Base-by-base conservation (phyloP, 2,888 invertebrate genomes). In the Sarcophaga variegata region DNA sequence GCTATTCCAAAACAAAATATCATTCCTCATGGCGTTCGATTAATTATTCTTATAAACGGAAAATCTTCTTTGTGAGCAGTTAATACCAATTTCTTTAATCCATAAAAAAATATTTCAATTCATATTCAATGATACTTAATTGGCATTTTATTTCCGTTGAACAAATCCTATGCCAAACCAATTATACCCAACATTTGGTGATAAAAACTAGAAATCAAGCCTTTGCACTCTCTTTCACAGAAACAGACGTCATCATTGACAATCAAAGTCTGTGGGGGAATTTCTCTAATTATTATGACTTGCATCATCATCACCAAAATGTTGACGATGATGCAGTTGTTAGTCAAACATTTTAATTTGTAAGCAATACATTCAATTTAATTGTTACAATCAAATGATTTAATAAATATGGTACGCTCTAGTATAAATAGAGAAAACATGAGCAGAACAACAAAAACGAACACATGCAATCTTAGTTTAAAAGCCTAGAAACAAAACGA, bases 351-450 rank as follows among this genome's bases (percentile, higher is more conserved):
- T 67, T 63, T 75, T n/a, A 62, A 69, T 62, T 54, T 81, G 22
- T 17, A 62, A 75, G 20, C 62, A 62, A 20, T 67, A 12, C n/a
- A 37, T 37, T 72, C 66, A 83, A 71, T 83, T 77, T 49, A 83
- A 72, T 72, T 82, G 70, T 71, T 72, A 22, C 71, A 78, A 78
- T 72, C 27, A 67, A 66, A n/a, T 83, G 37, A 77, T 72, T 66
- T 60, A 72, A 47, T 63, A 72, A 77, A 72, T 37, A 60, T 67
- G 17, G 3, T 67, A 8, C 37, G 10, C 2, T 37, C 37, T 37
- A 37, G 11, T 22, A 54, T 54, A 5, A 14, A 37, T 10, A 10
- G 37, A 37, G 37, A 37, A 37, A 37, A 37, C 37, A 37, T 37
- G 37, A 37, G 37, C 6, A 37, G 37, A 37, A 37, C 37, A 37